These are phyloP conservation scores for Phenganax marumi DNA, from an alignment of 92 coral and sea anemone genomes.

Conservation along the genomic window DNA sequence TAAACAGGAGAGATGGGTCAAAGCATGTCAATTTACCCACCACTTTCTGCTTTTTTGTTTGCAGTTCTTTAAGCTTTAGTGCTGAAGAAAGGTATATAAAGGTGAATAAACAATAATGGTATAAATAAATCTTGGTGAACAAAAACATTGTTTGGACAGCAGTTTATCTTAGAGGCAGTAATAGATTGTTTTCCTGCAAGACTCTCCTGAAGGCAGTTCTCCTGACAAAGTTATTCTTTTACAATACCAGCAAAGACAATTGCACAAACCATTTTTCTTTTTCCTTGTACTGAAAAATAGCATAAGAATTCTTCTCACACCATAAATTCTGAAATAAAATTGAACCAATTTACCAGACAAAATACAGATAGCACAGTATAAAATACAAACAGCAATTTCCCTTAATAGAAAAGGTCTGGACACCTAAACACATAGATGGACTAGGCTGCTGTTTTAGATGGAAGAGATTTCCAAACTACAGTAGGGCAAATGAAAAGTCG, in stretches of 20 bases:
- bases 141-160: no score
- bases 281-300: slow-evolving; percentile 83
- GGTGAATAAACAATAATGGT: background rate
- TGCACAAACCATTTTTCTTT: slow-evolving; percentile 78
- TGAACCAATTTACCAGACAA: background rate
- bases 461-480: no score
- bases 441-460: no score
- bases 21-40: slow-evolving; percentile 52
- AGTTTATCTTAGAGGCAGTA: no score
- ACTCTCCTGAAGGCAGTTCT: background rate
- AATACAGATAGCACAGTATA: no score
- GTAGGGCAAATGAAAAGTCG: no score
- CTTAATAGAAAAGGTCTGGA: no score
- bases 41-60: slow-evolving; percentile 76
- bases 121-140: no score
- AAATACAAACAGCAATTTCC: no score
- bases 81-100: slow-evolving; percentile 50
- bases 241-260: background rate
- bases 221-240: no score
- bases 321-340: slow-evolving; percentile 66
- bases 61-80: slow-evolving; percentile 70
- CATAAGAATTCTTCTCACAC: slow-evolving; percentile 72
- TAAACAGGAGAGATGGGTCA: background rate
- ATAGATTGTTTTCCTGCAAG: no score
- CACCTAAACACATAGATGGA: no score